These are phyloP conservation scores for Norana najaformis DNA, from an alignment of 2,888 invertebrate genomes.

Conservation along the genomic window DNA sequence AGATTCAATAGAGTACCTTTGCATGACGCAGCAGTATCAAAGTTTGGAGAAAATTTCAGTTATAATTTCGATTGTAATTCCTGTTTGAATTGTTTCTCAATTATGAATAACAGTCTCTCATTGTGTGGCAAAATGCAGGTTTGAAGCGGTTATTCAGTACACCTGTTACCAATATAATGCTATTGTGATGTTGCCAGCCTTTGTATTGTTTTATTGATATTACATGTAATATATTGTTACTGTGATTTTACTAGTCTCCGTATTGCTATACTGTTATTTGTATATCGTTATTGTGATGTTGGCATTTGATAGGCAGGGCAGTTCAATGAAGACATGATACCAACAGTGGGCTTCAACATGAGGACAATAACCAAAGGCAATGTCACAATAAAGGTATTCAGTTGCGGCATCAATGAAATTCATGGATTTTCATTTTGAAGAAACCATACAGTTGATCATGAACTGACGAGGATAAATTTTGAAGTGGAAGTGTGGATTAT, in stretches of 20 bases:
- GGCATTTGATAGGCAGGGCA: conserved; percentile 85
- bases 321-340: conserved; percentile 99
- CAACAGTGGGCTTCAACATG: conserved; percentile 99
- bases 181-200: not conserved
- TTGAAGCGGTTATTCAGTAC: no score
- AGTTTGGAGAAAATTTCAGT: no score
- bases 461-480: no score
- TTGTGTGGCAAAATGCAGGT: no score
- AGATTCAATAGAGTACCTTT: no score
- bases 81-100: no score
- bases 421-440: not conserved
- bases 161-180: not conserved
- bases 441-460: not conserved
- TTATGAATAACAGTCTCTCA: no score
- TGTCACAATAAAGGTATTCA: conserved; percentile 86
- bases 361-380: conserved; percentile 99
- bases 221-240: not conserved
- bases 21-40: no score
- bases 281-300: not conserved
- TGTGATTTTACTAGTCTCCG: not conserved
- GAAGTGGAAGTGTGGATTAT: no score
- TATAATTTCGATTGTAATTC: no score
- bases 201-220: conserved; percentile 4
- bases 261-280: not conserved
- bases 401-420: conserved; percentile 34